Base-by-base conservation (phyloP, 2,113 vertebrate species). In the Microcebus jonahi region DNA sequence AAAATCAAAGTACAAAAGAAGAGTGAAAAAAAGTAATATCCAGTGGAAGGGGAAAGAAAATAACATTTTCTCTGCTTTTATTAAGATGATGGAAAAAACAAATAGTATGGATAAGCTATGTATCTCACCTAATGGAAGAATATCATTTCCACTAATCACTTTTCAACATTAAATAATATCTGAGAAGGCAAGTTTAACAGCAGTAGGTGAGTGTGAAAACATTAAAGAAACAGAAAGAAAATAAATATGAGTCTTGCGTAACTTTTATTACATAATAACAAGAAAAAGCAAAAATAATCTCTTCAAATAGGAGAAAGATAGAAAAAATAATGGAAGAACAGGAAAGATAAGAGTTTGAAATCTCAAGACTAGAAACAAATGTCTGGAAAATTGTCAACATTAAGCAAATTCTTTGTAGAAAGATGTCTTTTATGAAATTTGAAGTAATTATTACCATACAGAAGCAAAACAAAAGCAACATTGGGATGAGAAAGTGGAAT, bases 151-250 rank as follows among this genome's bases (percentile, higher is more conserved):
- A 31, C 25, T 81, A 63, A 53, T 53, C 25, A 57, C 17, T 36
- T 71, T 68, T 80, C 45, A 14, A 29, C 20, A 63, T 57, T 76
- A 27, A 59, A 13, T n/a, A 77, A 81, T 45, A 81, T 57, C 68
- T 84, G 36, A 84, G 79, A 92, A 76, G 18, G 1, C 88, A 97
- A 94, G 27, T 3, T 84, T 90, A 87, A 91, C 87, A 79, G 23
- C 42, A 70, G 57, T 1, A 73, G 17, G 14, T 53, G 10, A 87
- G 6, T 71, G 71, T 83, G 34, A 70, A 80, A 76, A 45, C 27
- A 73, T 70, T 83, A 55, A 76, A 67, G 39, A 92, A 95, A 71
- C 14, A 81, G 12, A 75, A 81, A 73, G 25, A 55, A 68, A 94
- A 81, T 48, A 34, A 88, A 61, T 67, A 12, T 55, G 31, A 63